phyloP scores from a whole-genome alignment of 2,113 vertebrate species.

The Phaethornis superciliosus region DNA sequence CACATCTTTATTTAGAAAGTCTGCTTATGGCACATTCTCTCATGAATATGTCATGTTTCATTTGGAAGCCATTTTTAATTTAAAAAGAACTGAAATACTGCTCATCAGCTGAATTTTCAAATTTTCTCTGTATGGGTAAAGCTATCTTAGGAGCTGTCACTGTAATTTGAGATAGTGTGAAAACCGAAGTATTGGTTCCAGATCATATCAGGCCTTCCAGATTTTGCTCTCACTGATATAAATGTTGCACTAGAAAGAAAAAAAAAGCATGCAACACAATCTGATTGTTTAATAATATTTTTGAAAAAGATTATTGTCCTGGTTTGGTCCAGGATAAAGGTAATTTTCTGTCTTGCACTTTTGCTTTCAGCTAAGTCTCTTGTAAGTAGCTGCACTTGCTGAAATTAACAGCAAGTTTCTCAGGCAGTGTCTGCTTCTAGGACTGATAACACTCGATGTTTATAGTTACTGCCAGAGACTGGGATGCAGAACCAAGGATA shows the following conservation, averaged over 20 bases:
- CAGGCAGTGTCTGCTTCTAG: too few species aligned
- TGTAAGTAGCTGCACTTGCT: too few species aligned
- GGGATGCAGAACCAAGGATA: too few species aligned
- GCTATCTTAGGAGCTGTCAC: not conserved
- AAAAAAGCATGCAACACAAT: not conserved
- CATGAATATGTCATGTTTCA: not conserved
- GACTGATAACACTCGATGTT: too few species aligned
- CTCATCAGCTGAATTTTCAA: not conserved
- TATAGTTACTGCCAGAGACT: too few species aligned
- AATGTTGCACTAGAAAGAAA: not conserved
- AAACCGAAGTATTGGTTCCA: not conserved
- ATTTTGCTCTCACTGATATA: not conserved
- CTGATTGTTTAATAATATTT: not conserved
- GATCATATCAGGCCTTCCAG: not conserved
- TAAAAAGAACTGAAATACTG: not conserved
- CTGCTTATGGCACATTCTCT: not conserved
- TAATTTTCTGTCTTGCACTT: too few species aligned
- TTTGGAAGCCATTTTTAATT: not conserved
- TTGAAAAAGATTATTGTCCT: not conserved
- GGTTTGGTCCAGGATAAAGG: too few species aligned
- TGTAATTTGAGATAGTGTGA: not conserved
- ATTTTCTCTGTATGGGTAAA: not conserved
- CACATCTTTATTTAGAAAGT: not conserved
- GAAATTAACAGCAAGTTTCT: too few species aligned
- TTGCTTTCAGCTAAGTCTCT: too few species aligned